Percentiles rank a stretch among this genome's conserved stretches.
Conservation (phyloP, 1,140 invertebrate species). For the Panagrolaimus sp. region DNA sequence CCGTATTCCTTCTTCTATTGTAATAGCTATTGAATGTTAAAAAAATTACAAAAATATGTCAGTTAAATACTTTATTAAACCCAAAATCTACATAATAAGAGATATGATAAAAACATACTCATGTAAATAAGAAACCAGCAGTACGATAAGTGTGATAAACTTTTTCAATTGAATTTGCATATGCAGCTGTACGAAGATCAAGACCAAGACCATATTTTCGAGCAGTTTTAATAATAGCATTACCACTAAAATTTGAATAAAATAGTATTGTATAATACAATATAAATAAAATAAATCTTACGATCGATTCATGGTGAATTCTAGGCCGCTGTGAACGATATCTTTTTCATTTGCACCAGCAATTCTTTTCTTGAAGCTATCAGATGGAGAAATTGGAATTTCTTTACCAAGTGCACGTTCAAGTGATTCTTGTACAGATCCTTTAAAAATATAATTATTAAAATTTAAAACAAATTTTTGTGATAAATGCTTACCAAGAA, state of each 20-base stretch:
- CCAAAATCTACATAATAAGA: neutral
- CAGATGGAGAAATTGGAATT: constrained; percentile 88
- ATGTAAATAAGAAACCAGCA: constrained; percentile 86
- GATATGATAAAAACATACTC: too few species aligned
- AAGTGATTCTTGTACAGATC: constrained; percentile 96
- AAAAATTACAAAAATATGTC: too few species aligned
- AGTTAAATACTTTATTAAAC: neutral
- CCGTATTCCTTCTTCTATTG: too few species aligned
- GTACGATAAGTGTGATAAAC: constrained; percentile 95
- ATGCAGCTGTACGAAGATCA: constrained; percentile 93
- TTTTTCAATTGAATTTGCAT: constrained; percentile 95
- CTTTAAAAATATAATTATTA: constrained; percentile 64
- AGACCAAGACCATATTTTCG: constrained; percentile 93
- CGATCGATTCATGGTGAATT: constrained; percentile 99
- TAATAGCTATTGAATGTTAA: too few species aligned
- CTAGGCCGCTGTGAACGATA: constrained; percentile 96
- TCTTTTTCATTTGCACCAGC: constrained; percentile 96
- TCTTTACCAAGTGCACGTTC: constrained; percentile 89
- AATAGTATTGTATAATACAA: too few species aligned
- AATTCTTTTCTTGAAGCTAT: constrained; percentile 89
- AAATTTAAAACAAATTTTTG: too few species aligned
- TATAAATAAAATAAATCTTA: too few species aligned
- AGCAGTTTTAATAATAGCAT: constrained; percentile 93
- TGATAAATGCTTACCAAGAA: constrained; percentile 72
- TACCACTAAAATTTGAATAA: too few species aligned